phyloP scores from a whole-genome alignment of 2,113 vertebrate genomes.

The Zosterops lateralis region DNA sequence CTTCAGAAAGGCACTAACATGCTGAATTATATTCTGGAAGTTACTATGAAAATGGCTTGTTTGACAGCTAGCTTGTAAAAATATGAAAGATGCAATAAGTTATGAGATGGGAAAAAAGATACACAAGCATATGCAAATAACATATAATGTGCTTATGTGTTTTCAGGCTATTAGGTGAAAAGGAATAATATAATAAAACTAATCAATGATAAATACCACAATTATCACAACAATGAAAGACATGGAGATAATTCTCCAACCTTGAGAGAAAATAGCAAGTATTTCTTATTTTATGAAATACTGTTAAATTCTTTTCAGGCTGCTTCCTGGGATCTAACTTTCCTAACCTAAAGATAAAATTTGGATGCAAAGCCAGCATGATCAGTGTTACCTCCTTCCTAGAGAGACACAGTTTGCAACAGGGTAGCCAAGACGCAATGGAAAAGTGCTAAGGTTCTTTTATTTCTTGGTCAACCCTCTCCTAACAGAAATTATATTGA shows the following conservation, averaged over 20 bases:
- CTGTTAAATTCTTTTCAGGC: not conserved
- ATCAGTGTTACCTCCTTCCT: not conserved
- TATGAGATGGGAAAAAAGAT: not conserved
- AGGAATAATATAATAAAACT: not conserved
- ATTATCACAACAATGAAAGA: not conserved
- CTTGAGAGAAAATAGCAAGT: not conserved
- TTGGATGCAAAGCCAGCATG: not conserved
- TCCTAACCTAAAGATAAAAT: not conserved
- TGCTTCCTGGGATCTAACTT: not conserved
- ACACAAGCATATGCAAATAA: not conserved
- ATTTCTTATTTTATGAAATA: not conserved
- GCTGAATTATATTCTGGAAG: not conserved
- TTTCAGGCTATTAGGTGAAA: not conserved
- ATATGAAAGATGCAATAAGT: not conserved
- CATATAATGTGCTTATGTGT: not conserved
- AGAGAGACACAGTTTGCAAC: not conserved
- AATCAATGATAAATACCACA: not conserved
- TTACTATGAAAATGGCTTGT: not conserved
- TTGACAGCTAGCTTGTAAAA: not conserved
- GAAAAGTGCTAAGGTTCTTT: not conserved
- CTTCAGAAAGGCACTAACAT: not conserved
- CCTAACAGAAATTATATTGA: not conserved
- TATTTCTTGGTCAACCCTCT: not conserved
- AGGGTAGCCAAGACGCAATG: not conserved
- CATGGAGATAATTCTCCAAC: not conserved